Evolutionary conservation across 2,888 invertebrate species (phyloP).

Genomic region (Alloscopus bannaensis): DNA sequence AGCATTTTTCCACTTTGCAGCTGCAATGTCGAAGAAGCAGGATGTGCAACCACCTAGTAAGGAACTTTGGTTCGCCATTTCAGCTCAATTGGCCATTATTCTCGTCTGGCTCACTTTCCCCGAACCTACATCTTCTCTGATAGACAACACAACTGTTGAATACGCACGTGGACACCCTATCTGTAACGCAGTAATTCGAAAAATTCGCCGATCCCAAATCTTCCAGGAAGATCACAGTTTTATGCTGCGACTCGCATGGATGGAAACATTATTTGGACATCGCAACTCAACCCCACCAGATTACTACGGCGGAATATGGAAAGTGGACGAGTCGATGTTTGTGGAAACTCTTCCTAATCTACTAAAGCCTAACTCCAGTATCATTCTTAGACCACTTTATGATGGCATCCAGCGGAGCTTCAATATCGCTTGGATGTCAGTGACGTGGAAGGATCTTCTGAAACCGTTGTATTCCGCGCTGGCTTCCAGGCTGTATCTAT

Average conservation of each 20-base stretch:
- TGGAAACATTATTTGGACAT: slow-evolving; percentile 56
- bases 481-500: slow-evolving; percentile 49
- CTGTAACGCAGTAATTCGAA: slow-evolving; percentile 18
- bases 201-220: slow-evolving; percentile 24
- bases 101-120: neutral
- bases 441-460: slow-evolving; percentile 21
- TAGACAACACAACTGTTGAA: slow-evolving; percentile 3
- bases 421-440: slow-evolving; percentile 44
- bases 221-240: slow-evolving; percentile 58
- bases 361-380: neutral
- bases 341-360: neutral
- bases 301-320: slow-evolving; percentile 64
- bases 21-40: too few relatives aligned
- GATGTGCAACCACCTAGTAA: too few relatives aligned
- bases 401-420: slow-evolving; percentile 18
- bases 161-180: slow-evolving; percentile 14
- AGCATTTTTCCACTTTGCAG: too few relatives aligned
- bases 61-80: too few relatives aligned
- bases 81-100: neutral
- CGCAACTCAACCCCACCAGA: slow-evolving; percentile 9
- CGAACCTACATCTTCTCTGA: neutral
- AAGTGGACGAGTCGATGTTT: slow-evolving; percentile 29
- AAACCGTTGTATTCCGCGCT: slow-evolving; percentile 63
- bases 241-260: slow-evolving; percentile 51
- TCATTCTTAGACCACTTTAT: slow-evolving; percentile 6